Evolutionary conservation across 1,140 invertebrate genomes (phyloP), one percentile per base, ranked within the genome.

Genomic region (Drosophila lacteicornis): DNA sequence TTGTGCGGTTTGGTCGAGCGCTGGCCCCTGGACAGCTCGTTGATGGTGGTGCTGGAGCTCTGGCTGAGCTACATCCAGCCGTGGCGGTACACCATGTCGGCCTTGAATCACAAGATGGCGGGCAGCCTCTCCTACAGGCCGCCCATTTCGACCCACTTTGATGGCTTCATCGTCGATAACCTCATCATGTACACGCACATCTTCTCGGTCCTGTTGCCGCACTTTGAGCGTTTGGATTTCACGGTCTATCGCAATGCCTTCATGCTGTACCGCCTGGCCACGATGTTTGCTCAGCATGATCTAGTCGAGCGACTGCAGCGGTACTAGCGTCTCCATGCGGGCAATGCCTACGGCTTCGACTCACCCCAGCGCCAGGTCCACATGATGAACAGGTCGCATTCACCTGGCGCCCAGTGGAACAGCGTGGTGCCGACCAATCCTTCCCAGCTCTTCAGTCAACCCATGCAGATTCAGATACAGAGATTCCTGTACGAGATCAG

Each of bases 51-150:
- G 8, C 94, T 99, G 80, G 98, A 99, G 93, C 95, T 98, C 4
- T 99, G 98, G 98, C 93, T 99, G 0, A 98, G 97, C 91, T 98
- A 97, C 82, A 98, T 99, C 88, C 98, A 99, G 91, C 98, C 98
- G 2, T 99, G 98, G 98, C 94, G 98, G 79, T 99, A 99, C 91
- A 93, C 94, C 3, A 91, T 94, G 15, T 61, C 75, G 2, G 27
- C 75, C 2, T 45, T 43, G 40, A 73, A 80, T 49, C 63, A 57
- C 42, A 73, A 49, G 51, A 27, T 11, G 0, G 7, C 43, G 36
- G 53, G 53, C 0, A 65, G 67, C 19, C 50, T 69, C 75, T 75
- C 46, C 81, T 93, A 68, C 92, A 79, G 59, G 88, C 93, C 76
- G n/a, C 75, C 86, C 12, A 94, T 96, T 6, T 94, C 95, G 68